A percentile compares a stretch with the other conserved stretches of the same genome.
Conservation (phyloP, 2,888 invertebrate genomes). For the Harpagoxenus sublaevis region DNA sequence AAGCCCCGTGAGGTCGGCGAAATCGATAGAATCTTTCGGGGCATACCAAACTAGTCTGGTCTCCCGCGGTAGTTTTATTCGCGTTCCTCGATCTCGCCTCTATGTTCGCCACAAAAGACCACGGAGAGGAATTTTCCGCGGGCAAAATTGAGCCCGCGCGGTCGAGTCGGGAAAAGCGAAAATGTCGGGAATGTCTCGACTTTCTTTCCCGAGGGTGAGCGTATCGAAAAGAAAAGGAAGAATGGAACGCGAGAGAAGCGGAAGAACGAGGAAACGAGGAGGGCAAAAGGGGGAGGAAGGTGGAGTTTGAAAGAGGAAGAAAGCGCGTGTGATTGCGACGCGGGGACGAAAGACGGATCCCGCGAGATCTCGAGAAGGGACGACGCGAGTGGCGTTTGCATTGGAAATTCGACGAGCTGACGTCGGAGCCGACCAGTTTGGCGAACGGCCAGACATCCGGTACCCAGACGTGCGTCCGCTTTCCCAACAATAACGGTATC, state of each 20-base stretch:
- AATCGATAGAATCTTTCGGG: slow-evolving; percentile 56
- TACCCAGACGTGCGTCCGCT: slow-evolving; percentile 63
- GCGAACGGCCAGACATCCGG: slow-evolving; percentile 60
- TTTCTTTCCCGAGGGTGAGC: slow-evolving; percentile 16
- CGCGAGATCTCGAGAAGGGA: slow-evolving; percentile 32
- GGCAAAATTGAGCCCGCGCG: slow-evolving; percentile 44
- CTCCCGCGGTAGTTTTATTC: slow-evolving; percentile 48
- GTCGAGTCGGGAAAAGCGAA: slow-evolving; percentile 38
- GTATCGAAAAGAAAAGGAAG: slow-evolving; percentile 21
- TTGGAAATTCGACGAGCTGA: slow-evolving; percentile 59
- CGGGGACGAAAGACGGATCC: neutral
- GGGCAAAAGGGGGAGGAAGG: neutral
- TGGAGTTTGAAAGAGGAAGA: neutral
- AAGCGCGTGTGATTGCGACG: slow-evolving; percentile 20
- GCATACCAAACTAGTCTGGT: slow-evolving; percentile 56
- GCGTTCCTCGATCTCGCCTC: slow-evolving; percentile 31
- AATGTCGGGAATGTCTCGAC: slow-evolving; percentile 42
- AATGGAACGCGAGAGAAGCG: slow-evolving; percentile 15
- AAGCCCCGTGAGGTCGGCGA: slow-evolving; percentile 12
- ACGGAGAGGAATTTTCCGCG: slow-evolving; percentile 42
- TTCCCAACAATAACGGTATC: slow-evolving; percentile 52
- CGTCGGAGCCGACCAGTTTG: slow-evolving; percentile 50
- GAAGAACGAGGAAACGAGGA: neutral
- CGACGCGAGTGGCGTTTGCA: slow-evolving; percentile 58
- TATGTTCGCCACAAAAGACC: slow-evolving; percentile 46